Evolutionary conservation across 2,797 vertebrate genomes (phyloP).

Genomic region (Poeciliopsis turneri): DNA sequence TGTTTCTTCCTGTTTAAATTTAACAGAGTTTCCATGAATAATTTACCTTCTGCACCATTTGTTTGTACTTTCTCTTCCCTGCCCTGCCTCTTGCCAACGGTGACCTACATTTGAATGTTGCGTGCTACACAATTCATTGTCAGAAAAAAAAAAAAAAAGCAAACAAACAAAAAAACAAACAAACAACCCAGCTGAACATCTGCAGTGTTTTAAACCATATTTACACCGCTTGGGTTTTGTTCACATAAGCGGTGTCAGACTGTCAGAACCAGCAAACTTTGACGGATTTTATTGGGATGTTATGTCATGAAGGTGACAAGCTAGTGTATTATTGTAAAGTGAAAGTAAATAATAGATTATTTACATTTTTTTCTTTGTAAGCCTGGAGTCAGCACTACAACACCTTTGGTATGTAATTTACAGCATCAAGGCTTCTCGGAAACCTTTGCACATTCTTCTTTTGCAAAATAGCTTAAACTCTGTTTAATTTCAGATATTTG

Average conservation of each 20-base stretch:
- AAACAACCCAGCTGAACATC: background rate
- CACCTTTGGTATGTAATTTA: background rate
- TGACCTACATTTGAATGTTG: conserved; percentile 2
- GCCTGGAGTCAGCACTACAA: background rate
- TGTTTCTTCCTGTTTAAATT: conserved; percentile 1
- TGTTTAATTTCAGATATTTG: background rate
- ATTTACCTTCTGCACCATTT: conserved; percentile 4
- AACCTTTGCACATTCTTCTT: background rate
- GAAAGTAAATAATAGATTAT: background rate
- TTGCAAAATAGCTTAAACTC: background rate
- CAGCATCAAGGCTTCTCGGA: background rate
- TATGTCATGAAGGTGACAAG: background rate
- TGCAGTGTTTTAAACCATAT: background rate
- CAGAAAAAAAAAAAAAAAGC: background rate
- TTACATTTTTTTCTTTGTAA: background rate
- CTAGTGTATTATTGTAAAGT: background rate
- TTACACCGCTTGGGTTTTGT: background rate
- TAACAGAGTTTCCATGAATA: background rate
- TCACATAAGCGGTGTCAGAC: background rate
- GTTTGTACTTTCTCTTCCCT: background rate
- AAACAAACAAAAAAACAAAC: background rate
- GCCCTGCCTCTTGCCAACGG: background rate
- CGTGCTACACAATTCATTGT: background rate
- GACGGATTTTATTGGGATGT: background rate
- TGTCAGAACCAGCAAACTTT: background rate